Evolutionary conservation across 2,888 invertebrate species (phyloP), one percentile per base, ranked within the genome.

Genomic region (Cosmia pyralina): DNA sequence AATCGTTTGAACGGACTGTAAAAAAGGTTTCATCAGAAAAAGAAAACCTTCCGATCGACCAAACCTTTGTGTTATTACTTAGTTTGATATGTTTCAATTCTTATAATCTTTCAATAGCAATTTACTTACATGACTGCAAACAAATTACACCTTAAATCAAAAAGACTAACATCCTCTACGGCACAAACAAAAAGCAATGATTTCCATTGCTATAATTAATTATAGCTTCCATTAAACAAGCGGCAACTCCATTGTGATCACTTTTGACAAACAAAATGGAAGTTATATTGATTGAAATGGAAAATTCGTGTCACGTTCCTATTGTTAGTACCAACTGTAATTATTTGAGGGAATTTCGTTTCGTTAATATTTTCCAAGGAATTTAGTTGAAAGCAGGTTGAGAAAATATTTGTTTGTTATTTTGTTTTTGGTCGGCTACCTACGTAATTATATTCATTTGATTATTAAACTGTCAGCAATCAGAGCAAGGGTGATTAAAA

Each of bases 231-330:
- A 75, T 79, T 63, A 80, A 77, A 85, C 79, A 77, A 75, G 69
- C 69, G 62, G 38, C 62, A 77, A 13, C 52, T 57, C 74, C 60
- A 78, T 75, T 77, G 85, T 85, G 55, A 75, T 75, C 57, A 74
- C 63, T 76, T 80, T 76, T 78, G 80, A 83, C 82, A 77, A 83
- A 78, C 85, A 72, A 82, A 83, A 77, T 80, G 69, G 44, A 59
- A 58, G 69, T 60, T 76, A 76, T 83, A 87, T 87, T 79, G 85
- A 85, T 86, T 82, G 82, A 82, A 83, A 83, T 72, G 82, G 84
- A 82, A 83, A 81, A 85, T 85, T 87, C 64, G 64, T 79, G 87
- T 79, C 74, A 73, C 72, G 63, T 66, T 11, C n/a, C 68, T n/a
- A 65, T 83, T 79, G 83, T 85, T 67, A 48, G 46, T 5, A 19